Percentiles rank a stretch among this genome's conserved stretches.
Evolutionary conservation across 2,888 invertebrate genomes (phyloP).

Genomic region (Lampropteryx suffumata): DNA sequence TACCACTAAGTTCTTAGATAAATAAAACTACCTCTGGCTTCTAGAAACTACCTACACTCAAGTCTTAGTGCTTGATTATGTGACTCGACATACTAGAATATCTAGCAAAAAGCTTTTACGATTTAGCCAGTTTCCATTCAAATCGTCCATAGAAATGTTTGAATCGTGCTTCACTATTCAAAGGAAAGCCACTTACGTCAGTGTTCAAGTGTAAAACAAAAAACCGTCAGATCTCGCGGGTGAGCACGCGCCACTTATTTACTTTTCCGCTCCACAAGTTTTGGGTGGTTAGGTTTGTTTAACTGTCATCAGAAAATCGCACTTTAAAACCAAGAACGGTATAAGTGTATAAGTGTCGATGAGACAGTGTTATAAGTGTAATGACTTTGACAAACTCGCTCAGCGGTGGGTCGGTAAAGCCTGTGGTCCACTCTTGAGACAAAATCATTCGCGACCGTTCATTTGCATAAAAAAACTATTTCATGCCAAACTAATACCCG

Average conservation of each 20-base stretch:
- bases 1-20: too few relatives aligned
- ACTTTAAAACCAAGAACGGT: conserved; percentile 62
- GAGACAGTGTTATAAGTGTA: conserved; percentile 57
- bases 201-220: not conserved
- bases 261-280: conserved; percentile 39
- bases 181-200: not conserved
- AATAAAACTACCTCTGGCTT: too few relatives aligned
- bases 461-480: too few relatives aligned
- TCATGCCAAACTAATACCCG: too few relatives aligned
- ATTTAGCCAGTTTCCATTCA: not conserved
- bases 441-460: too few relatives aligned
- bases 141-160: not conserved
- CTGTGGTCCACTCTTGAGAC: not conserved
- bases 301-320: conserved; percentile 62
- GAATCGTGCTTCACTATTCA: not conserved
- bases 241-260: conserved; percentile 44
- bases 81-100: not conserved
- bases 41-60: too few relatives aligned
- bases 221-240: too few relatives aligned
- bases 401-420: conserved; percentile 45
- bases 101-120: conserved; percentile 7
- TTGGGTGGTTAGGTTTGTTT: conserved; percentile 59
- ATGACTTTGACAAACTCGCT: conserved; percentile 59
- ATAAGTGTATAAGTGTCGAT: conserved; percentile 62
- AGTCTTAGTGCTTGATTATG: too few relatives aligned